Conservation (phyloP, 2,797 vertebrate species). For the Hippoglossus hippoglossus region DNA sequence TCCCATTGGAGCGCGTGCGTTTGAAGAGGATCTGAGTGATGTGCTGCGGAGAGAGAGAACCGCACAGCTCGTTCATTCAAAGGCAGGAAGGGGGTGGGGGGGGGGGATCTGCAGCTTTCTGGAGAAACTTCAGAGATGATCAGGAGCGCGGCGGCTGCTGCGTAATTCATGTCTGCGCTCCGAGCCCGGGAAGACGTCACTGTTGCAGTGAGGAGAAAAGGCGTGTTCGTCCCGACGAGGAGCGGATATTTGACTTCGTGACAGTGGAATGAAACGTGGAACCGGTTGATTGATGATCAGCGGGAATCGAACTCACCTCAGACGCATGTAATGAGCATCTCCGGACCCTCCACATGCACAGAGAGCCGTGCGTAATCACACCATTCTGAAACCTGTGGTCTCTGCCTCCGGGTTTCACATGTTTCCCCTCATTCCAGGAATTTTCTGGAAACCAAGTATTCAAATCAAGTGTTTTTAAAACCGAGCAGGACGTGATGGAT, state of each 20-base stretch:
- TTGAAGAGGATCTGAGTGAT: constrained; percentile 60
- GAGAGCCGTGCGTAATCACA: constrained; percentile 18
- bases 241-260: not conserved
- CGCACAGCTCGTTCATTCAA: constrained; percentile 46
- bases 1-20: constrained; percentile 50
- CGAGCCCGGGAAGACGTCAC: constrained; percentile 58
- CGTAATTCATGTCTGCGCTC: constrained; percentile 56
- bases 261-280: not conserved
- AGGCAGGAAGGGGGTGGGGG: not conserved
- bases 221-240: constrained; percentile 13
- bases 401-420: not conserved
- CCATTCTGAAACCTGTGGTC: not conserved
- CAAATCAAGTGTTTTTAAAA: not conserved
- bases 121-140: constrained; percentile 66
- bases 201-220: constrained; percentile 42
- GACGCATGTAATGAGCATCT: not conserved
- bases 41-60: constrained; percentile 21
- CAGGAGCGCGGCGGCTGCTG: constrained; percentile 30
- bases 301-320: not conserved
- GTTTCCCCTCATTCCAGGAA: not conserved
- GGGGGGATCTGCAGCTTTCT: constrained; percentile 36
- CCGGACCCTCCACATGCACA: too few relatives aligned
- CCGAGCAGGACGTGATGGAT: too few relatives aligned
- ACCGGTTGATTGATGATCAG: not conserved
- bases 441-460: not conserved